Conservation (phyloP, 2,888 invertebrate genomes). For the Dynastes hyllus region DNA sequence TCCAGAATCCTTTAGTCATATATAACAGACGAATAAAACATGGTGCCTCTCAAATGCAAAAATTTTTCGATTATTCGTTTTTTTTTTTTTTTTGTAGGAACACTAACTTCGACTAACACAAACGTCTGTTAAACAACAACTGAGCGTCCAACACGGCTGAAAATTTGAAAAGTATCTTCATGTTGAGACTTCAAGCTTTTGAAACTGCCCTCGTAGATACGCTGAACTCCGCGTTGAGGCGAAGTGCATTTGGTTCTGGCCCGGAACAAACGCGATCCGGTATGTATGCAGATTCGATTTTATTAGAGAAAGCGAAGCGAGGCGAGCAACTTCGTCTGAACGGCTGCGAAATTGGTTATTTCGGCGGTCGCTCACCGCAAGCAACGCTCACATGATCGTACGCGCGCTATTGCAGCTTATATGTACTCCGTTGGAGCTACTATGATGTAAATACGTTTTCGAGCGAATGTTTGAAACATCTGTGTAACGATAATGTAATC, state of each 20-base stretch:
- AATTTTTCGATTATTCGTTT: no score
- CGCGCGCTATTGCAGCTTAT: not conserved
- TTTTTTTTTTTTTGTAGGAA: no score
- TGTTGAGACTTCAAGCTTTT: no score
- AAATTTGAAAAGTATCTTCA: no score
- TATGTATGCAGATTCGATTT: slow-evolving; percentile 32
- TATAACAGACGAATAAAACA: no score
- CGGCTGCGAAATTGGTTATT: slow-evolving; percentile 28
- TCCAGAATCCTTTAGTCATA: no score
- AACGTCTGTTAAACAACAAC: no score
- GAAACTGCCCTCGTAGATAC: not conserved
- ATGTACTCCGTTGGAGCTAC: not conserved
- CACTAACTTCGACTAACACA: no score
- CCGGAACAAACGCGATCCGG: slow-evolving; percentile 1
- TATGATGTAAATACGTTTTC: not conserved
- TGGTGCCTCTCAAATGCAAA: no score
- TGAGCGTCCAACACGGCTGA: no score
- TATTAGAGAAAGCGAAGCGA: slow-evolving; percentile 31
- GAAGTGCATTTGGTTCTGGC: slow-evolving; percentile 17
- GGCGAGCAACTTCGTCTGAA: slow-evolving; percentile 1
- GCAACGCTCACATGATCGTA: not conserved
- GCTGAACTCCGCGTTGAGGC: not conserved
- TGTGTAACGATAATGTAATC: slow-evolving; percentile 13
- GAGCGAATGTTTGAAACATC: not conserved
- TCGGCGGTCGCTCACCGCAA: slow-evolving; percentile 3